phyloP scores from a whole-genome alignment of 1,140 invertebrate species.

The Drosophila mojavensis region DNA sequence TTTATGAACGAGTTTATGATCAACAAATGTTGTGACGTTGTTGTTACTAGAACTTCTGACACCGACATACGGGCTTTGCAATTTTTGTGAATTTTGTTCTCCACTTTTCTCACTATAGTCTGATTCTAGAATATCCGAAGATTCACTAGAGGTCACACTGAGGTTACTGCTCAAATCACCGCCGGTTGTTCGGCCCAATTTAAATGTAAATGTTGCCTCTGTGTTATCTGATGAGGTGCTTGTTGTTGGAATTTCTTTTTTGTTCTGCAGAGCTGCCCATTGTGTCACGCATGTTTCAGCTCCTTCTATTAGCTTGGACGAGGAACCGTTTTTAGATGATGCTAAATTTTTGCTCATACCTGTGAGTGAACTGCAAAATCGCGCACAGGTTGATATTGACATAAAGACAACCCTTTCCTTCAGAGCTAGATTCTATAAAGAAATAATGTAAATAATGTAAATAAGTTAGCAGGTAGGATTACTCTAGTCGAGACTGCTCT shows the following conservation, averaged over 20 bases:
- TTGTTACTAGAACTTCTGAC: constrained; percentile 43
- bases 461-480: too few species aligned
- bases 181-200: constrained; percentile 55
- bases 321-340: constrained; percentile 51
- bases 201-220: constrained; percentile 78
- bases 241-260: constrained; percentile 55
- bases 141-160: constrained; percentile 73
- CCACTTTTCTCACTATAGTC: constrained; percentile 76
- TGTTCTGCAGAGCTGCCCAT: constrained; percentile 34
- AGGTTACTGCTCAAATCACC: constrained; percentile 16
- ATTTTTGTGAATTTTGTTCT: constrained; percentile 46
- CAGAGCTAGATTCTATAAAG: too few species aligned
- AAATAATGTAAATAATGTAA: too few species aligned
- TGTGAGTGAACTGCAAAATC: constrained; percentile 63
- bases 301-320: constrained; percentile 64
- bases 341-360: constrained; percentile 34
- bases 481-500: too few species aligned
- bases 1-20: constrained; percentile 46
- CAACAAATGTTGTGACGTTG: constrained; percentile 45
- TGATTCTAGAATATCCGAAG: constrained; percentile 79
- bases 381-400: constrained; percentile 73
- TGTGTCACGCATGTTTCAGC: constrained; percentile 60
- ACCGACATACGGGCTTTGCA: constrained; percentile 36
- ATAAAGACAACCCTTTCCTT: constrained; percentile 43
- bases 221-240: constrained; percentile 51